A percentile compares a stretch with the other conserved stretches of the same genome.
Conservation (phyloP, 2,113 vertebrate genomes). For the Rhinogobius similis region DNA sequence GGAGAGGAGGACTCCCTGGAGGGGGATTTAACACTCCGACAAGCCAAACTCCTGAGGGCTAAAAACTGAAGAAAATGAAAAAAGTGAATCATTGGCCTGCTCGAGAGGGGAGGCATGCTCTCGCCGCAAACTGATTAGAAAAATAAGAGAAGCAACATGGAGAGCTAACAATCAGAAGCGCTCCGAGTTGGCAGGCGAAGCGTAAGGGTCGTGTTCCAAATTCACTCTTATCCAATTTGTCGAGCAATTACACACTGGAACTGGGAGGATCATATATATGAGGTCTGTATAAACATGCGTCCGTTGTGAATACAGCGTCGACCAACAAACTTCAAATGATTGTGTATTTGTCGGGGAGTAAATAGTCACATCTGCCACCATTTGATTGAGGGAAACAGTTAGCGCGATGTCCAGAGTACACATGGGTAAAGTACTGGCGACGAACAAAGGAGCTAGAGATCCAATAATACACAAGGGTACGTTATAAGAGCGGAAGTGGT, state of each 20-base stretch:
- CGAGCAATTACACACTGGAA: constrained; percentile 62
- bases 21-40: constrained; percentile 65
- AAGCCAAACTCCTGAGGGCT: constrained; percentile 75
- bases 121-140: constrained; percentile 62
- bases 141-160: constrained; percentile 66
- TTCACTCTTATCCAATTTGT: constrained; percentile 66
- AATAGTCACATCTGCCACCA: not conserved
- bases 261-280: constrained; percentile 32
- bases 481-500: not conserved
- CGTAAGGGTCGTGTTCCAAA: constrained; percentile 57
- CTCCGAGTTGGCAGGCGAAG: constrained; percentile 57
- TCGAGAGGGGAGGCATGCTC: constrained; percentile 54
- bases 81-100: constrained; percentile 66
- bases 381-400: not conserved
- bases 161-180: constrained; percentile 57
- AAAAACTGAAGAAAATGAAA: constrained; percentile 52
- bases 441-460: not conserved
- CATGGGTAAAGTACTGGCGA: constrained; percentile 30
- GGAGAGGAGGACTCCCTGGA: constrained; percentile 60
- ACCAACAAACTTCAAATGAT: not conserved
- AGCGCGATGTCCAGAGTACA: constrained; percentile 9
- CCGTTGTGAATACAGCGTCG: constrained; percentile 2
- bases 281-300: constrained; percentile 28
- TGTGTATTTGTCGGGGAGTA: not conserved
- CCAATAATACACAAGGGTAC: not conserved